These are phyloP conservation scores for Euwallacea fornicatus DNA, from an alignment of 1,140 invertebrate genomes.

Conservation along the genomic window DNA sequence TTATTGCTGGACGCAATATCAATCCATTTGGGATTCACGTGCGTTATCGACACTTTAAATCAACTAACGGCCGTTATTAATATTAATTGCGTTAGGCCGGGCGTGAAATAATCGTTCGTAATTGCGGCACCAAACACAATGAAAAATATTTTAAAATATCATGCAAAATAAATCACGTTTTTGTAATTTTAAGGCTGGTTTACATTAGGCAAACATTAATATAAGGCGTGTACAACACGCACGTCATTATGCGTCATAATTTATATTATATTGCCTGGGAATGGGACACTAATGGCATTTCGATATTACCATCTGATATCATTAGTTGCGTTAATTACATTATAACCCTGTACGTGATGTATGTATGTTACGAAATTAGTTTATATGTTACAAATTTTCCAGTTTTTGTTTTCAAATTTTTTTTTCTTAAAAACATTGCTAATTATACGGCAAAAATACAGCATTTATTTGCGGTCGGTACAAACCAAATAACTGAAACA, in stretches of 20 bases:
- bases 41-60: background rate
- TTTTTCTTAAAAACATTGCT: too few relatives aligned
- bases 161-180: background rate
- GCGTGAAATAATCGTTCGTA: background rate
- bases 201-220: background rate
- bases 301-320: background rate
- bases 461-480: too few relatives aligned
- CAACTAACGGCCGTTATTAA: conserved; percentile 2
- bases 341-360: conserved; percentile 2
- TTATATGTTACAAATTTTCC: too few relatives aligned
- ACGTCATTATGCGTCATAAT: background rate
- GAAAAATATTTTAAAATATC: background rate
- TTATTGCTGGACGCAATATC: too few relatives aligned
- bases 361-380: background rate
- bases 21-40: background rate
- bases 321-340: conserved; percentile 1
- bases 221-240: background rate
- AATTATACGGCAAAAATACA: too few relatives aligned
- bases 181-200: background rate
- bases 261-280: background rate
- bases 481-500: too few relatives aligned
- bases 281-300: background rate
- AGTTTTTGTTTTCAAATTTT: too few relatives aligned
- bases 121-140: background rate
- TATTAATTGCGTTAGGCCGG: conserved; percentile 1